Base-by-base conservation (phyloP, 2,797 vertebrate genomes). In the Sebastes baramenuke region DNA sequence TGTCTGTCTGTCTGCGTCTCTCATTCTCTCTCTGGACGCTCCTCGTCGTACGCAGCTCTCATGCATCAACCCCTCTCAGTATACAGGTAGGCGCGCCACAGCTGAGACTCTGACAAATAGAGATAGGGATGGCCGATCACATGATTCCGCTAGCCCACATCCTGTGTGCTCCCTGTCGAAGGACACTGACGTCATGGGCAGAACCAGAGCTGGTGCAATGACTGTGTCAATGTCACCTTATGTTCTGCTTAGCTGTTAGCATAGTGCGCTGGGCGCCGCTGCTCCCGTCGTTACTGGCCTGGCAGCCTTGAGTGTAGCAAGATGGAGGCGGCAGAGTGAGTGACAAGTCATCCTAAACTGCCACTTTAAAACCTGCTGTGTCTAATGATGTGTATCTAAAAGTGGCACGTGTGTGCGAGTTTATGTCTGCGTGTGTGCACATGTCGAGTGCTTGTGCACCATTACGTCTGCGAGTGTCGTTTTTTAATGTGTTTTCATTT, bases 401-500 rank as follows among this genome's bases (percentile, higher is more conserved):
- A 91, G 81, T 84, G 68, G 80, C 78, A 58, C 56, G 69, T 56
- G 29, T 71, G 67, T 67, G 72, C 25, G 30, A 22, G 66, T 52
- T 5, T 75, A 8, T 38, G n/a, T 42, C 62, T 56, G 46, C 13
- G 70, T 24, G 73, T 34, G 22, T 68, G 84, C 80, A 74, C 66
- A 65, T 68, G 81, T 84, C 56, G 81, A 86, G 82, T 72, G 77
- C 69, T 42, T 78, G 80, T 86, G 85, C 82, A 42, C 89, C 87
- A 88, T 89, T 91, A 83, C 87, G 30, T 92, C 89, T 89, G 81
- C 88, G 90, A 88, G 90, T 89, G 88, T 87, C 49, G 49, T 75
- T 34, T 83, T 93, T 94, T 94, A 94, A 95, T 95, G 93, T 92
- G 87, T 89, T 94, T 93, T 94, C 92, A 95, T 95, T 94, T 87